Conservation (phyloP, 2,888 invertebrate species). For the Ormyrus pomaceus region DNA sequence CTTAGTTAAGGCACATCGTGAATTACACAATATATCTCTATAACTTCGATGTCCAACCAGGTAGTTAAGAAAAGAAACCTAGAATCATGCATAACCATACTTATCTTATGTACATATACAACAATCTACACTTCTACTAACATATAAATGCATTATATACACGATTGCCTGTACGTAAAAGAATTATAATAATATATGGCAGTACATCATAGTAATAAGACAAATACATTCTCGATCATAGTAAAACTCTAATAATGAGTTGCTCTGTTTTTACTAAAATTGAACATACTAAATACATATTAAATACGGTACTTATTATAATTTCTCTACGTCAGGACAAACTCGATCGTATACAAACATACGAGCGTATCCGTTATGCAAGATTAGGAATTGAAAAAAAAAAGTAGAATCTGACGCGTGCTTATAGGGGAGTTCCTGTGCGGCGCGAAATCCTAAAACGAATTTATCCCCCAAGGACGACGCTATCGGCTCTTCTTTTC, state of each 20-base stretch:
- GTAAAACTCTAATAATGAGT: too few relatives aligned
- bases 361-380: not conserved
- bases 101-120: not conserved
- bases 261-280: too few relatives aligned
- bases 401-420: not conserved
- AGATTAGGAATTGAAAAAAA: not conserved
- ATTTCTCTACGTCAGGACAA: too few relatives aligned
- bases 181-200: too few relatives aligned
- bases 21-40: slow-evolving; percentile 29
- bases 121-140: not conserved
- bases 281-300: too few relatives aligned
- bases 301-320: too few relatives aligned
- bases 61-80: slow-evolving; percentile 10
- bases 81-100: not conserved
- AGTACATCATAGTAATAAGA: too few relatives aligned
- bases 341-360: not conserved
- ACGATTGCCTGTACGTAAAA: not conserved
- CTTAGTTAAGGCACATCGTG: slow-evolving; percentile 42
- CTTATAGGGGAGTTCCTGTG: not conserved
- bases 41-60: slow-evolving; percentile 12
- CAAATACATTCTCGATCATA: too few relatives aligned
- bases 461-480: slow-evolving; percentile 30
- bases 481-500: slow-evolving; percentile 53
- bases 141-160: not conserved
- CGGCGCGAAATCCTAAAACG: slow-evolving; percentile 53